Evolutionary conservation across 2,797 vertebrate genomes (phyloP).

Genomic region (Corythornis leucogaster): DNA sequence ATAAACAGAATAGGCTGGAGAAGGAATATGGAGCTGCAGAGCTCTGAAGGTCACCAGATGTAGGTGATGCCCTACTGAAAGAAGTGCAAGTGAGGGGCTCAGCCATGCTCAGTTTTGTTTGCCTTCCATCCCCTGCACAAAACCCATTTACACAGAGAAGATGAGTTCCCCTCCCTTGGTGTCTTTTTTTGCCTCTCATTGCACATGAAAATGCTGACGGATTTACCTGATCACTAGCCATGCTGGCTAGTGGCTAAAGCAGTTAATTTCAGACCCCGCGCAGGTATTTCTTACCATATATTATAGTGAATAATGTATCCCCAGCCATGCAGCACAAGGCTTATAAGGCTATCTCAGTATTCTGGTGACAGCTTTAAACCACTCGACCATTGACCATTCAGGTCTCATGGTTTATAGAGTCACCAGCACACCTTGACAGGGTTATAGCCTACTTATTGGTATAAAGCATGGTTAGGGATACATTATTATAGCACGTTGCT

Average conservation of each 20-base stretch:
- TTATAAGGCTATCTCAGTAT: conserved; percentile 76
- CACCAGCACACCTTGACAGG: conserved; percentile 76
- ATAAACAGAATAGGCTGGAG: neutral
- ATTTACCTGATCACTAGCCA: conserved; percentile 67
- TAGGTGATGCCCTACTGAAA: neutral
- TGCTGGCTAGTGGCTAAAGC: conserved; percentile 72
- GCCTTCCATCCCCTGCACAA: neutral
- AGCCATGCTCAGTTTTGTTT: neutral
- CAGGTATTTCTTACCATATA: conserved; percentile 73
- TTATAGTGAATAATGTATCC: conserved; percentile 74
- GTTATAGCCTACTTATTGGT: conserved; percentile 75
- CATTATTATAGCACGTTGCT: conserved; percentile 70
- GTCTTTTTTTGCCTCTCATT: conserved; percentile 14
- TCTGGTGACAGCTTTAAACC: conserved; percentile 77
- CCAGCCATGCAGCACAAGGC: conserved; percentile 73
- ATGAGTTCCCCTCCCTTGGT: neutral
- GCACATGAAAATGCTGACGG: conserved; percentile 64
- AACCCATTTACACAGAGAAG: neutral
- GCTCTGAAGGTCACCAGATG: neutral
- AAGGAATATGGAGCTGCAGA: neutral
- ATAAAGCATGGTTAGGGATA: conserved; percentile 77
- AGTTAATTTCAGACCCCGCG: conserved; percentile 66
- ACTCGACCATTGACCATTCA: conserved; percentile 76
- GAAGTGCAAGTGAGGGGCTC: neutral
- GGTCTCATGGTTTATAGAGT: conserved; percentile 77